Base-by-base conservation (phyloP, 2,888 invertebrate genomes). In the Limnephilus marmoratus region DNA sequence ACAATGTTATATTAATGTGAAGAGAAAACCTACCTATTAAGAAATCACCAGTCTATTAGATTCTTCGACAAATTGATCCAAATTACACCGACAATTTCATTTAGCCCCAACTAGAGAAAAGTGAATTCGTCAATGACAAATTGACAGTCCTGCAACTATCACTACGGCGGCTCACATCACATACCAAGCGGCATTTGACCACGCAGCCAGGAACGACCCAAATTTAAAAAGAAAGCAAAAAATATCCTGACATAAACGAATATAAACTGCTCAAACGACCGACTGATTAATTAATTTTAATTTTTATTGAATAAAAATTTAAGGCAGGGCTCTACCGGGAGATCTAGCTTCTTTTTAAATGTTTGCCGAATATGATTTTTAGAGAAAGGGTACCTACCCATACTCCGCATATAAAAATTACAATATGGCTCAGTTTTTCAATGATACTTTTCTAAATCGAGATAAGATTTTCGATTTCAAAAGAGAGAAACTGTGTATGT, bases 121-220 rank as follows among this genome's bases (percentile, higher is more conserved):
- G 88, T 89, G 93, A 91, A 90, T 87, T 91, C 91, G 91, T 91
- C 93, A 93, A 93, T 93, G 93, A 93, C 93, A 93, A 93, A 91
- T 91, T 92, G 91, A 93, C 93, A 91, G 92, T 90, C 89, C 90
- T 80, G 89, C 91, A 91, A 81, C 91, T 91, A 88, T 85, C 87
- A 91, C 90, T 91, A 90, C 91, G 91, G 90, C 91, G 92, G 87
- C 91, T 91, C 91, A 91, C 88, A 91, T 93, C 91, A 93, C 90
- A 87, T 85, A 86, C 92, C 91, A 91, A 86, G 91, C 92, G 90
- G 91, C 88, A 89, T 90, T 89, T 92, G 87, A 92, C 90, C 92
- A 92, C 92, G 92, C 92, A 92, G 91, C 92, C 92, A 92, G 91
- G 81, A 82, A 92, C 87, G 87, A 87, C 81, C 68, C 88, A n/a